A percentile compares a stretch with the other conserved stretches of the same genome.
Evolutionary conservation across 2,797 vertebrate genomes (phyloP).

Genomic region (Phalanger gymnotis): DNA sequence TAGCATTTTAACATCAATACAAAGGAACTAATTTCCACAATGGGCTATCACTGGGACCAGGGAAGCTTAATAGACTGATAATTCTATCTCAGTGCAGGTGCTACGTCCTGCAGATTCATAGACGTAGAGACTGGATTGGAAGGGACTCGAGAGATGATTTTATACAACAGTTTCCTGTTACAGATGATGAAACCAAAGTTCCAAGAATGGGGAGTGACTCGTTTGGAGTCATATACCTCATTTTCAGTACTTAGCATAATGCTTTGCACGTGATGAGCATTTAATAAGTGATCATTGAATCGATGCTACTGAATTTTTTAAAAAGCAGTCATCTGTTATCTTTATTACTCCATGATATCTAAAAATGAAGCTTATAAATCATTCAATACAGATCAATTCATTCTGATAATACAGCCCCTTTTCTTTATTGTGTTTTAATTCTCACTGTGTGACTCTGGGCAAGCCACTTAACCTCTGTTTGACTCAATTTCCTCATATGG

Average conservation of each 20-base stretch:
- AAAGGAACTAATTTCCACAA: conserved; percentile 56
- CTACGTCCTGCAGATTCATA: not conserved
- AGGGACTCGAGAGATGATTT: not conserved
- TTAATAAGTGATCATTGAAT: not conserved
- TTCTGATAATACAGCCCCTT: not conserved
- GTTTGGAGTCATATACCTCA: not conserved
- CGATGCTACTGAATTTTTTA: conserved; percentile 11
- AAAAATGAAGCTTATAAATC: conserved; percentile 47
- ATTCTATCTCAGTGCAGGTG: not conserved
- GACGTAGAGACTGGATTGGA: not conserved
- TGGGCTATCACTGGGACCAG: conserved; percentile 28
- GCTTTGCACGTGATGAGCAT: not conserved
- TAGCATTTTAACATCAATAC: conserved; percentile 37
- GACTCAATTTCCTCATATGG: not conserved
- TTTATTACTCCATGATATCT: conserved; percentile 54
- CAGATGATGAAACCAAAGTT: not conserved
- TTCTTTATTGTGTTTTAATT: conserved; percentile 42
- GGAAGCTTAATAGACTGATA: conserved; percentile 27
- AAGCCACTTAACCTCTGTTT: not conserved
- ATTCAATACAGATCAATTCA: not conserved
- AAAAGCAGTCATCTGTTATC: conserved; percentile 15
- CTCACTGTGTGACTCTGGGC: not conserved
- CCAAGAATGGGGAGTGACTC: not conserved
- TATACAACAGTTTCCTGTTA: not conserved
- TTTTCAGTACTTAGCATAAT: not conserved